Evolutionary conservation across 2,113 vertebrate genomes (phyloP).

Genomic region (Melanostigma gelatinosum): DNA sequence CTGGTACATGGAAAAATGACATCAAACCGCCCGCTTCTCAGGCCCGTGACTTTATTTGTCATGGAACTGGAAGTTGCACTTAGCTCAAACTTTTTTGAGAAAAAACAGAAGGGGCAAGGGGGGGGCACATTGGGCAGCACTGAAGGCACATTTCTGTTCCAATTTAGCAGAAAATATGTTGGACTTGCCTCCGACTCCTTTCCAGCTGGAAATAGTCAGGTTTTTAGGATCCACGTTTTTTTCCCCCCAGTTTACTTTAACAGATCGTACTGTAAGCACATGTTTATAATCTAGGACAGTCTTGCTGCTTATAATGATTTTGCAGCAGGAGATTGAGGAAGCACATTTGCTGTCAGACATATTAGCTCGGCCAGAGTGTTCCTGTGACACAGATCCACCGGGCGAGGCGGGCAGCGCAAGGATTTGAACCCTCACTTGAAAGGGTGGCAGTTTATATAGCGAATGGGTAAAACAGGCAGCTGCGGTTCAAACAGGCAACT

Average conservation of each 20-base stretch:
- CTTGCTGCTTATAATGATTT: slow-evolving; percentile 81
- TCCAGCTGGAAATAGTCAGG: slow-evolving; percentile 83
- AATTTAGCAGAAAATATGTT: slow-evolving; percentile 83
- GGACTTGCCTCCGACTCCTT: slow-evolving; percentile 70
- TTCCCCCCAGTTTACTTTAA: slow-evolving; percentile 76
- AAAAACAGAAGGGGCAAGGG: slow-evolving; percentile 49
- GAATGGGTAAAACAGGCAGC: slow-evolving; percentile 69
- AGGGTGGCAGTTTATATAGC: slow-evolving; percentile 53
- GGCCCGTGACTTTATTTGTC: slow-evolving; percentile 71
- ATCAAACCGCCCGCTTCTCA: slow-evolving; percentile 64
- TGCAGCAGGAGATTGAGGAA: slow-evolving; percentile 77
- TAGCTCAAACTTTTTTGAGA: slow-evolving; percentile 56
- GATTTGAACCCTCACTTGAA: slow-evolving; percentile 66
- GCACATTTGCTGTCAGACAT: slow-evolving; percentile 78
- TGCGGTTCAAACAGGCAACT: slow-evolving; percentile 52
- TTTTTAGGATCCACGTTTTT: slow-evolving; percentile 73
- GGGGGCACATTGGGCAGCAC: slow-evolving; percentile 42
- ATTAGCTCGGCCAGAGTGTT: slow-evolving; percentile 70
- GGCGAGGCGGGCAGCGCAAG: slow-evolving; percentile 49
- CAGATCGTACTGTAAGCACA: slow-evolving; percentile 81
- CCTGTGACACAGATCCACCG: slow-evolving; percentile 66
- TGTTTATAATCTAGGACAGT: slow-evolving; percentile 83
- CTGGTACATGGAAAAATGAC: slow-evolving; percentile 69
- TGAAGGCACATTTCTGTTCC: slow-evolving; percentile 76
- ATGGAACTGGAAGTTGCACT: slow-evolving; percentile 76